phyloP scores from a whole-genome alignment of 2,113 vertebrate species.

The Pionites leucogaster region DNA sequence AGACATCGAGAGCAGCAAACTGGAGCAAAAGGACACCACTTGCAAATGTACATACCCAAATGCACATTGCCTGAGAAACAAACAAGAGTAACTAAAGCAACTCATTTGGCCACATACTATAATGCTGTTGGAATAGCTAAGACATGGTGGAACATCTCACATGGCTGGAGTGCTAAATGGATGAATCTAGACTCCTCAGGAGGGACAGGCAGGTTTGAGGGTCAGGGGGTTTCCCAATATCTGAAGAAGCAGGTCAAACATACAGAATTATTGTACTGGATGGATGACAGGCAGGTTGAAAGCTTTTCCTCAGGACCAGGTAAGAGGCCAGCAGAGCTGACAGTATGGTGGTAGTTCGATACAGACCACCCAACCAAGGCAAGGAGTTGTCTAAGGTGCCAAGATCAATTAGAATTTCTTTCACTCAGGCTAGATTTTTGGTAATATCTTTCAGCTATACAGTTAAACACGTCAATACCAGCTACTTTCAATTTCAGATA shows the following conservation, averaged over 20 bases:
- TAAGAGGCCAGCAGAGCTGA: neutral
- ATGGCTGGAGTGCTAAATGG: neutral
- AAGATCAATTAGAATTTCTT: slow-evolving; percentile 31
- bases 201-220: neutral
- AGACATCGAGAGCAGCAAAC: neutral
- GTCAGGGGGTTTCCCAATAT: neutral
- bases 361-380: neutral
- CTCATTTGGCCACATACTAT: fast-evolving
- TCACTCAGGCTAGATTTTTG: neutral
- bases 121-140: neutral
- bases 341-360: neutral
- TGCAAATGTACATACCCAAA: neutral
- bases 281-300: neutral
- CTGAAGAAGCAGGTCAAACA: neutral
- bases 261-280: neutral
- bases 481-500: neutral
- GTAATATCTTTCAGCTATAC: neutral
- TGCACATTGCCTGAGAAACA: neutral
- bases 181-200: neutral
- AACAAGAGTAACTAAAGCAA: neutral
- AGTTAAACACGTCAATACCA: neutral
- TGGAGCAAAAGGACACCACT: neutral
- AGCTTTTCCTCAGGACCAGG: neutral
- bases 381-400: neutral
- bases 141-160: neutral